phyloP scores from a whole-genome alignment of 1,140 invertebrate species.

The Papilio machaon region DNA sequence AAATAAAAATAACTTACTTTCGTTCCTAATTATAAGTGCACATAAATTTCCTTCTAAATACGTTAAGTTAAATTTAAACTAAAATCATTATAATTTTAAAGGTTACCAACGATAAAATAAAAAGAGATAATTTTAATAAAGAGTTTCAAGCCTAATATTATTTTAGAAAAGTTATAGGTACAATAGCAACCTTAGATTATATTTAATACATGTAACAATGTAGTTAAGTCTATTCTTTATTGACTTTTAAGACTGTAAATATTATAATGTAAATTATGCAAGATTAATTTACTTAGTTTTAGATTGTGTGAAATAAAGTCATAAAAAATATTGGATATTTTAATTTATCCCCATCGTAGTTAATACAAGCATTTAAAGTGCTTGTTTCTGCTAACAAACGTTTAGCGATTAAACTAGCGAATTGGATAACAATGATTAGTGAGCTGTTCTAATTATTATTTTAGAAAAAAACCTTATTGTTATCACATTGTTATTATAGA shows the following conservation, averaged over 20 bases:
- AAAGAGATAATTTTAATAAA: background rate
- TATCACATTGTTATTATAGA: too few species aligned
- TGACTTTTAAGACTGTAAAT: conserved; percentile 15
- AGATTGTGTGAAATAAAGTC: conserved; percentile 7
- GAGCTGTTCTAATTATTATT: too few species aligned
- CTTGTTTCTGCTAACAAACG: background rate
- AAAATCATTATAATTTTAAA: background rate
- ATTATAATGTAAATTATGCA: conserved; percentile 6
- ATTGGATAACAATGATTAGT: too few species aligned
- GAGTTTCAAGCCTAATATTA: background rate
- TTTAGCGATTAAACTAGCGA: too few species aligned
- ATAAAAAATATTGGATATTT: background rate
- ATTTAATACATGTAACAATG: background rate
- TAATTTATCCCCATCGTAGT: background rate
- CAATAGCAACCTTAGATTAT: background rate
- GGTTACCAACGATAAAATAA: conserved; percentile 24
- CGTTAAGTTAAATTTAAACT: background rate
- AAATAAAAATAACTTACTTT: background rate
- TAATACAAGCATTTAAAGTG: background rate
- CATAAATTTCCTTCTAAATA: background rate
- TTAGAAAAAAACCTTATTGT: too few species aligned
- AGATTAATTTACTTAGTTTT: conserved; percentile 16
- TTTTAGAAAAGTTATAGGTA: background rate
- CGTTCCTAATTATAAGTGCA: conserved; percentile 16
- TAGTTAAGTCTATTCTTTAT: background rate